Evolutionary conservation across 2,797 vertebrate species (phyloP).

Genomic region (Sitta carolinensis): DNA sequence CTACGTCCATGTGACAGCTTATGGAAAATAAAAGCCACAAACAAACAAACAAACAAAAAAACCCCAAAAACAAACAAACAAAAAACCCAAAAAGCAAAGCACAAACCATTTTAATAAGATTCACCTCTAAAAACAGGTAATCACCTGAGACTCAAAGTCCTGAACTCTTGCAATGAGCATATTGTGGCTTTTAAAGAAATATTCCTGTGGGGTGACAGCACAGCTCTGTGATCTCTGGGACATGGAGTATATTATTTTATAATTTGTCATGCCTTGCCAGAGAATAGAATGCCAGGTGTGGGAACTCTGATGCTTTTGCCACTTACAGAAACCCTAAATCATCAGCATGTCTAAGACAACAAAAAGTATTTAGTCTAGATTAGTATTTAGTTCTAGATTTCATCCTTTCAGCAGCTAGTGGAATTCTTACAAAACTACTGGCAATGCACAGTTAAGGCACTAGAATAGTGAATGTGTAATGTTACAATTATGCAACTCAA

Average conservation of each 20-base stretch:
- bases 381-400: background rate
- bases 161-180: background rate
- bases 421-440: background rate
- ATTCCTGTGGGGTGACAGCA: background rate
- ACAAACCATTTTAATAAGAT: background rate
- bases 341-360: background rate
- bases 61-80: background rate
- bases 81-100: accelerated
- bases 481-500: background rate
- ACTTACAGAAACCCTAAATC: background rate
- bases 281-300: background rate
- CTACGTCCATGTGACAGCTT: background rate
- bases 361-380: background rate
- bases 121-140: background rate
- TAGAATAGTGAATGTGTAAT: background rate
- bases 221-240: background rate
- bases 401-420: background rate
- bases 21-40: background rate
- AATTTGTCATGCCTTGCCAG: background rate
- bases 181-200: background rate
- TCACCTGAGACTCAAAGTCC: background rate
- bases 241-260: background rate
- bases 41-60: background rate
- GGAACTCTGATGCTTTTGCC: background rate
- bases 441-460: background rate